These are phyloP conservation scores for Turritopsis dohrnii DNA, from an alignment of 30 jellyfish, hydroid and myxozoan genomes.

Conservation along the genomic window DNA sequence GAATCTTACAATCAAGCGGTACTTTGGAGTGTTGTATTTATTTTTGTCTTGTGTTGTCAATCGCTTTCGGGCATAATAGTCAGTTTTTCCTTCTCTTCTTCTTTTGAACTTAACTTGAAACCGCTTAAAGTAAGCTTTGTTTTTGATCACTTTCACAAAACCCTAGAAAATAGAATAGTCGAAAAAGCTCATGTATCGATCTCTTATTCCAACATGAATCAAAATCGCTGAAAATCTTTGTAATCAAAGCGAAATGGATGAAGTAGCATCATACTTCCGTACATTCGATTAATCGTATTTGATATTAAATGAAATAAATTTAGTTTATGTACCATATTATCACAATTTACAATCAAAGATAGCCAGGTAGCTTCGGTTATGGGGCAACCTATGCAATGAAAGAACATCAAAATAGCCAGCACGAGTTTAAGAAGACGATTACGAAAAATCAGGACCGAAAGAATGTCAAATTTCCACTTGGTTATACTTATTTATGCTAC, in stretches of 20 bases:
- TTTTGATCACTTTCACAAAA: conserved; percentile 96
- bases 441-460: not conserved
- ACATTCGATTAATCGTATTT: not conserved
- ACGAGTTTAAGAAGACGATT: not conserved
- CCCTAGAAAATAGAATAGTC: conserved; percentile 60
- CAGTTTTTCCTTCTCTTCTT: conserved; percentile 99
- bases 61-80: conserved; percentile 96
- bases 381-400: conserved; percentile 67
- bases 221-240: conserved; percentile 10
- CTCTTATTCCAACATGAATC: not conserved
- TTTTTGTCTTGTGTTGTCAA: conserved; percentile 95
- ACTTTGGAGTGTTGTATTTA: conserved; percentile 97
- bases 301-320: conserved; percentile 4
- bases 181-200: not conserved
- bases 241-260: not conserved
- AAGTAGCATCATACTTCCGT: not conserved
- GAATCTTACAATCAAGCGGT: conserved; percentile 96
- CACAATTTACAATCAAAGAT: not conserved
- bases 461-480: not conserved
- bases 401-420: not conserved
- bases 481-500: not conserved
- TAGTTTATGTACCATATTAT: conserved; percentile 28
- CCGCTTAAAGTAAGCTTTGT: conserved; percentile 98
- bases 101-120: conserved; percentile 98
- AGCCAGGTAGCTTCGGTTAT: conserved; percentile 99